Evolutionary conservation across 2,797 vertebrate genomes (phyloP).

Genomic region (Lithobates pipiens): DNA sequence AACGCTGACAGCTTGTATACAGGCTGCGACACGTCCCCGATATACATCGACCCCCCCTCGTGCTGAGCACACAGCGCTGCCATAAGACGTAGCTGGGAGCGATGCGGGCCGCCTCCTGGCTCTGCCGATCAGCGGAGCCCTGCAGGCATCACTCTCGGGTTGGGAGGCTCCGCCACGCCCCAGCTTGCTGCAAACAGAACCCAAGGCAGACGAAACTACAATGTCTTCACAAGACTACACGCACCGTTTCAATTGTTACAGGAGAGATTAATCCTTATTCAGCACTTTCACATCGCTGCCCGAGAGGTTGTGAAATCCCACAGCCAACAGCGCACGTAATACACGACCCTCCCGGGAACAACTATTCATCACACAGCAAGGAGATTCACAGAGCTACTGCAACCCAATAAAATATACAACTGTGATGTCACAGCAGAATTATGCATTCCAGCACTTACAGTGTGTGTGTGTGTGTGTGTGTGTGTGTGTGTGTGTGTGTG

Average conservation of each 20-base stretch:
- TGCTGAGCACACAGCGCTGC: not conserved
- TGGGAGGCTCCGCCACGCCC: conserved; percentile 64
- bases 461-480: too few relatives aligned
- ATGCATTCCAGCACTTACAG: too few relatives aligned
- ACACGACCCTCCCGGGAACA: not conserved
- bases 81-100: conserved; percentile 76
- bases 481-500: too few relatives aligned
- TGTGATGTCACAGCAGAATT: too few relatives aligned
- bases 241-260: not conserved
- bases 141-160: conserved; percentile 69
- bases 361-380: not conserved
- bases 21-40: too few relatives aligned
- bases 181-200: conserved; percentile 61
- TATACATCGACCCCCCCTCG: too few relatives aligned
- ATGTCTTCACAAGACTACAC: conserved; percentile 47
- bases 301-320: not conserved
- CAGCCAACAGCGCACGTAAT: not conserved
- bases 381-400: too few relatives aligned
- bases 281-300: conserved; percentile 5
- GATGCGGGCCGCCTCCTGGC: conserved; percentile 71
- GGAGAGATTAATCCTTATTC: conserved; percentile 19
- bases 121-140: conserved; percentile 76
- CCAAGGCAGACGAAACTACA: conserved; percentile 67
- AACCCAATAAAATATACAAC: too few relatives aligned
- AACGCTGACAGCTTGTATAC: too few relatives aligned